phyloP scores from a whole-genome alignment of 2,797 vertebrate genomes.

The Hylomyscus alleni region DNA sequence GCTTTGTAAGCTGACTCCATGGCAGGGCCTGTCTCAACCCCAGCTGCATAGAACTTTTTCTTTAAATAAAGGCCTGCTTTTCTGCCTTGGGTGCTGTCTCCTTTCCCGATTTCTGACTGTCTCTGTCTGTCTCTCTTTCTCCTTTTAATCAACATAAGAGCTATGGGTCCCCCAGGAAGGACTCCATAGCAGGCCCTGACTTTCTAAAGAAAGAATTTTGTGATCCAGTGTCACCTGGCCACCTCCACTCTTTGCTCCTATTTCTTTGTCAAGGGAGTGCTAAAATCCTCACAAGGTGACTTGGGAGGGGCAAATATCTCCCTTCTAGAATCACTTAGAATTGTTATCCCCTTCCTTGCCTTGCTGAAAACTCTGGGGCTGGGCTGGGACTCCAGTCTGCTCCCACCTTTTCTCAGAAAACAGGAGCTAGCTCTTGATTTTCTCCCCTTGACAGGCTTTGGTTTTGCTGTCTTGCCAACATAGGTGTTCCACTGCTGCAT shows the following conservation, averaged over 20 bases:
- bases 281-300: constrained; percentile 53
- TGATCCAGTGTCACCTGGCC: constrained; percentile 53
- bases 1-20: constrained; percentile 24
- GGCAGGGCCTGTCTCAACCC: not conserved
- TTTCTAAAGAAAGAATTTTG: not conserved
- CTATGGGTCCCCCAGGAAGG: not conserved
- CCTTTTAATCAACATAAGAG: not conserved
- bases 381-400: not conserved
- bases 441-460: not conserved
- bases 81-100: not conserved
- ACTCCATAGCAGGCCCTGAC: not conserved
- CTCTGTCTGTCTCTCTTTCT: not conserved
- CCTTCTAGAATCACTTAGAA: not conserved
- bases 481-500: not conserved
- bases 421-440: not conserved
- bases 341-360: not conserved
- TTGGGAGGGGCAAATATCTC: not conserved
- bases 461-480: not conserved
- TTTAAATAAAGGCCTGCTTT: not conserved
- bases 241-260: not conserved
- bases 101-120: not conserved
- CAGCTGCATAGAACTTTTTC: not conserved
- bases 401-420: not conserved
- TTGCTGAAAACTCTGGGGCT: not conserved
- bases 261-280: constrained; percentile 52